phyloP scores from a whole-genome alignment of 2,888 invertebrate species.

The Dioctria rufipes region DNA sequence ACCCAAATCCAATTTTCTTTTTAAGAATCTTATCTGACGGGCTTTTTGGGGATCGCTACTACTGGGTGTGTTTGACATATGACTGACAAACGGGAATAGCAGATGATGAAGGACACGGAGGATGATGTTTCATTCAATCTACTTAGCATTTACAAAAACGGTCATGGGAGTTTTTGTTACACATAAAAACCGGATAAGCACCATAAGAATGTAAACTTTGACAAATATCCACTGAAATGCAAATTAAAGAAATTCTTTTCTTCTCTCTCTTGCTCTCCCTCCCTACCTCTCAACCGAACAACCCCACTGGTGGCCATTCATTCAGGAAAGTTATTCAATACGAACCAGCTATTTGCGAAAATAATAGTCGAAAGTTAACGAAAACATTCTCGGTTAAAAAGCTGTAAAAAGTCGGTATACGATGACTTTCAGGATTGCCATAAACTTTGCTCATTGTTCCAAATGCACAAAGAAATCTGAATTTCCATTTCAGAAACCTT shows the following conservation, averaged over 20 bases:
- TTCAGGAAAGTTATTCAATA: constrained; percentile 12
- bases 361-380: constrained; percentile 40
- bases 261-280: not conserved
- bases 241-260: not conserved
- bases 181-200: not conserved
- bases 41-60: constrained; percentile 14
- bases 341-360: constrained; percentile 38
- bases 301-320: not conserved
- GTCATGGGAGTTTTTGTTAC: constrained; percentile 2
- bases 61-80: constrained; percentile 48
- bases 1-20: constrained; percentile 45
- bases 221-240: not conserved
- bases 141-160: constrained; percentile 38
- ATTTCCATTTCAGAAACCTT: constrained; percentile 36
- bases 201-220: constrained; percentile 9
- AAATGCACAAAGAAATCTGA: constrained; percentile 37
- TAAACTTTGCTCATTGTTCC: constrained; percentile 45
- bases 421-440: constrained; percentile 47
- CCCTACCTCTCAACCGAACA: not conserved
- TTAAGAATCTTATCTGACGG: constrained; percentile 51
- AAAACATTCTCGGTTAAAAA: constrained; percentile 42
- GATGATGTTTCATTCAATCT: constrained; percentile 26
- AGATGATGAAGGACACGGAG: constrained; percentile 50
- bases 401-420: constrained; percentile 39
- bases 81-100: constrained; percentile 43